A percentile compares a stretch with the other conserved stretches of the same genome.
phyloP scores from a whole-genome alignment of 2,888 invertebrate species.

The Eutolmus rufibarbis region DNA sequence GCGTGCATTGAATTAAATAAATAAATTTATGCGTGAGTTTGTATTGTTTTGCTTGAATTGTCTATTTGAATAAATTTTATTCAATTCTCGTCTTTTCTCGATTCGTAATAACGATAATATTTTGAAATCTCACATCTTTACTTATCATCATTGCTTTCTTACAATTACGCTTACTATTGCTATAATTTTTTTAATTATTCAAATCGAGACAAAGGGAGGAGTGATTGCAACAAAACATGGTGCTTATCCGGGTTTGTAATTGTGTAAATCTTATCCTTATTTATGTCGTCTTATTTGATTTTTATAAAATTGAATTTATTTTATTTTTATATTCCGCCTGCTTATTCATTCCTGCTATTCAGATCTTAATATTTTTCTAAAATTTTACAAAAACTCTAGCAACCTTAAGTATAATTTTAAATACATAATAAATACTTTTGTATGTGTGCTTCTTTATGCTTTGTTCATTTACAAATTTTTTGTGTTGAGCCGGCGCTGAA shows the following conservation, averaged over 20 bases:
- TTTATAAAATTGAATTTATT: neutral
- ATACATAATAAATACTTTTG: constrained; percentile 24
- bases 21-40: too few relatives aligned
- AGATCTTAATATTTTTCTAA: constrained; percentile 16
- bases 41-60: too few relatives aligned
- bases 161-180: neutral
- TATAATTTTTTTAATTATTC: neutral
- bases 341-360: neutral
- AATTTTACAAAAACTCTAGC: constrained; percentile 35
- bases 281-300: neutral
- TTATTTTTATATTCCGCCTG: neutral
- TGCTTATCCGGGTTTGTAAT: neutral
- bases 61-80: neutral
- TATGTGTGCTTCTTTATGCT: neutral
- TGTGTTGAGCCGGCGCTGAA: neutral
- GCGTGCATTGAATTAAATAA: too few relatives aligned
- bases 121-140: neutral
- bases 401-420: constrained; percentile 20
- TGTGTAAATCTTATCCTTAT: neutral
- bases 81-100: neutral
- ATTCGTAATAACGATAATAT: neutral
- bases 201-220: neutral
- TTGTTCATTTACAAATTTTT: neutral
- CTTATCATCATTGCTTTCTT: neutral
- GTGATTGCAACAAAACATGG: neutral